These are phyloP conservation scores for Drosophila phalerata DNA, from an alignment of 2,888 invertebrate genomes.

Conservation along the genomic window DNA sequence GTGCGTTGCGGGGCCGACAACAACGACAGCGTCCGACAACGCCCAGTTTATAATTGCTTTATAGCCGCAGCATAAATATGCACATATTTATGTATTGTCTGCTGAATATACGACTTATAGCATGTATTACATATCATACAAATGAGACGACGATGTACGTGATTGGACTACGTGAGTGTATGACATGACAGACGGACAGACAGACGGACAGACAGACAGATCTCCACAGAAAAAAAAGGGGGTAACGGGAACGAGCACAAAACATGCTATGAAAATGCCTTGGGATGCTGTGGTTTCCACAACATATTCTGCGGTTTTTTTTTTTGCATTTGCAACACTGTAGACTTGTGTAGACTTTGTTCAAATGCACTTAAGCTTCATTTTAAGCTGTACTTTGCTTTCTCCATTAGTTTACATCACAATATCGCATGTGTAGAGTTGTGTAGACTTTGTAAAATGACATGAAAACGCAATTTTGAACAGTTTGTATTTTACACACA, in stretches of 20 bases:
- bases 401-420: background rate
- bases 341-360: conserved; percentile 16
- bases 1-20: conserved; percentile 16
- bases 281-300: conserved; percentile 14
- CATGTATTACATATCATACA: conserved; percentile 46
- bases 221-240: conserved; percentile 8
- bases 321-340: conserved; percentile 6
- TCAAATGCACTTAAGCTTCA: background rate
- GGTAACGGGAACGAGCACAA: background rate
- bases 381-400: background rate
- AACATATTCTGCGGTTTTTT: background rate
- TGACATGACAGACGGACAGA: conserved; percentile 19
- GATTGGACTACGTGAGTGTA: conserved; percentile 46
- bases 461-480: background rate
- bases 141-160: conserved; percentile 59
- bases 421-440: background rate
- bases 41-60: conserved; percentile 80
- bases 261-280: conserved; percentile 5
- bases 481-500: background rate
- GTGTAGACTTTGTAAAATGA: conserved; percentile 3
- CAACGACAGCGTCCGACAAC: conserved; percentile 43
- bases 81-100: conserved; percentile 31
- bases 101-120: conserved; percentile 14
- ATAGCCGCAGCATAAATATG: conserved; percentile 65
- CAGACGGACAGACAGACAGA: background rate